phyloP scores from a whole-genome alignment of 2,888 invertebrate species.

The Ashinkailepas kermadecensis region DNA sequence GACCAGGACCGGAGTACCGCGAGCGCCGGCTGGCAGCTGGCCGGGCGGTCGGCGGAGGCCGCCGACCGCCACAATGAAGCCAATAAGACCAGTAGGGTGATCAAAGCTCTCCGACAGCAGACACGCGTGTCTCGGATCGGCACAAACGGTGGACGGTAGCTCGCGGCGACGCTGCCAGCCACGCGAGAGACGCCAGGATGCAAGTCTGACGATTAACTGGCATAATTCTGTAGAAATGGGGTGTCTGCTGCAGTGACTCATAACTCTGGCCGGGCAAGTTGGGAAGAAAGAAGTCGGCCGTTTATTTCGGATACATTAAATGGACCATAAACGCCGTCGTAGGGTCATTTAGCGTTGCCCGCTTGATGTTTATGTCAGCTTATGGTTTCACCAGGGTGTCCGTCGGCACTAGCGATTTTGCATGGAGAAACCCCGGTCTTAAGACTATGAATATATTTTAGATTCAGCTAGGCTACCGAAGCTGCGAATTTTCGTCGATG shows the following conservation, averaged over 20 bases:
- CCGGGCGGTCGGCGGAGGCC: background rate
- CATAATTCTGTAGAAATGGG: conserved; percentile 14
- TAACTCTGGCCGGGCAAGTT: background rate
- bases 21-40: background rate
- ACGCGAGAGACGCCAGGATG: background rate
- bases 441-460: background rate
- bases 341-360: conserved; percentile 11
- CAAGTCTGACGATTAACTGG: background rate
- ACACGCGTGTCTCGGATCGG: background rate
- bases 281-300: conserved; percentile 17
- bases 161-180: background rate
- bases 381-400: background rate
- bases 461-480: background rate
- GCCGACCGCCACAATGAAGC: background rate
- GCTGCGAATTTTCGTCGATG: background rate
- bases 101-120: background rate
- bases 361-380: conserved; percentile 10
- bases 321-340: conserved; percentile 11
- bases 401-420: background rate
- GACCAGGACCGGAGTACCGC: background rate
- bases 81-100: background rate
- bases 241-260: conserved; percentile 1
- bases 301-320: conserved; percentile 17
- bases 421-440: background rate
- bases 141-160: conserved; percentile 3